Conservation (phyloP, 2,113 vertebrate genomes). For the Myanophis thanlyinensis region DNA sequence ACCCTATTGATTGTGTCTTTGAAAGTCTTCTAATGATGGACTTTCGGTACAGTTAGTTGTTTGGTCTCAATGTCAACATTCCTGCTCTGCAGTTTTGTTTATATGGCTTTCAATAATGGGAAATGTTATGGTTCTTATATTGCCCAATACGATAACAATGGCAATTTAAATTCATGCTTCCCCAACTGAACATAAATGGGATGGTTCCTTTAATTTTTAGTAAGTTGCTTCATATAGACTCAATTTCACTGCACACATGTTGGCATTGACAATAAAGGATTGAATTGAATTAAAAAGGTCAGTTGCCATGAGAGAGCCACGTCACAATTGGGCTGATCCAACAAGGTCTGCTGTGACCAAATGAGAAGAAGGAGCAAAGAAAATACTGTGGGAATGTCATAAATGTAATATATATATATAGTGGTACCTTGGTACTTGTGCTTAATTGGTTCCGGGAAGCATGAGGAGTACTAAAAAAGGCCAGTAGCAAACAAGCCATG, state of each 20-base stretch:
- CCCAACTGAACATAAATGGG: neutral
- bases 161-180: neutral
- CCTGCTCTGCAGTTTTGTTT: neutral
- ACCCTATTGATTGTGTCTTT: constrained; percentile 39
- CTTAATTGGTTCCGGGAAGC: neutral
- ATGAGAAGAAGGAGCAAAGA: neutral
- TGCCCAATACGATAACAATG: neutral
- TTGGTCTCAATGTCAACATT: neutral
- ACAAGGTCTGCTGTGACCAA: neutral
- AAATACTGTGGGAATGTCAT: neutral
- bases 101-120: neutral
- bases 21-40: constrained; percentile 46
- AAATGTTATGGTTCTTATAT: neutral
- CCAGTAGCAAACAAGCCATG: neutral
- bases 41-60: neutral
- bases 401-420: neutral
- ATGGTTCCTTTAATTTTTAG: neutral
- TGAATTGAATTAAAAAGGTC: too few species aligned
- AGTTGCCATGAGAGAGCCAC: neutral
- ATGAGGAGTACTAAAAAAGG: neutral
- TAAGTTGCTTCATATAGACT: neutral
- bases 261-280: too few species aligned
- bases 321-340: neutral
- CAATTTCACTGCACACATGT: too few species aligned
- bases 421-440: neutral